Percentiles rank a stretch among this genome's conserved stretches.
phyloP scores from a whole-genome alignment of 2,888 invertebrate species.

The Odontothrips loti region DNA sequence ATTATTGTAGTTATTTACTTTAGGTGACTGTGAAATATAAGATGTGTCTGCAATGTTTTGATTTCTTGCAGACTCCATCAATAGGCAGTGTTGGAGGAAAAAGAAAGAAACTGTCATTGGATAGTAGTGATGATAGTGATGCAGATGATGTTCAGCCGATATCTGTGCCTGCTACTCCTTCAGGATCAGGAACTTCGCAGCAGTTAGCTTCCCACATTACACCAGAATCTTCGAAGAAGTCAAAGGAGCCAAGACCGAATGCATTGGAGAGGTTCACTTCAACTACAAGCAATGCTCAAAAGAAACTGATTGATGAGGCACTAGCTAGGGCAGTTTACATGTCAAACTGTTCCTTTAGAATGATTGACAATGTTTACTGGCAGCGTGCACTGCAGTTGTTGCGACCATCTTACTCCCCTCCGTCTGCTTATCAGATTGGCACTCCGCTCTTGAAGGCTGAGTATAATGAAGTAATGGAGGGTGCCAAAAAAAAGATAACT shows the following conservation, averaged over 20 bases:
- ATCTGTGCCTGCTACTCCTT: not conserved
- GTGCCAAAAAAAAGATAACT: not conserved
- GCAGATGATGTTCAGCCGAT: not conserved
- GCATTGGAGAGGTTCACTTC: not conserved
- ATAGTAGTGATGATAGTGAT: not conserved
- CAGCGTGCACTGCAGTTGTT: not conserved
- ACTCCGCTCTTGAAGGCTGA: not conserved
- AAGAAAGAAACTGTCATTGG: not conserved
- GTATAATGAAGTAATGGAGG: not conserved
- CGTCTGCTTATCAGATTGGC: not conserved
- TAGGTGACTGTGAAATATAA: not conserved
- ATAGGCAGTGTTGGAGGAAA: not conserved
- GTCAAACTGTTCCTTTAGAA: not conserved
- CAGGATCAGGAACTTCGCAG: not conserved
- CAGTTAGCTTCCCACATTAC: not conserved
- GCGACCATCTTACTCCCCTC: not conserved
- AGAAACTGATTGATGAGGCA: not conserved
- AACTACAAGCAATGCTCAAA: not conserved
- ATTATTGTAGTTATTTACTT: not conserved
- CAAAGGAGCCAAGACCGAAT: not conserved
- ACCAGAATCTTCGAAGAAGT: not conserved
- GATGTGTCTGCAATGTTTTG: not conserved
- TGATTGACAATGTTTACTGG: not conserved
- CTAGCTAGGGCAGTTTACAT: not conserved
- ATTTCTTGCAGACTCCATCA: not conserved